Evolutionary conservation across 2,113 vertebrate species (phyloP), one percentile per base, ranked within the genome.

Genomic region (Thalassarche chlororhynchos): DNA sequence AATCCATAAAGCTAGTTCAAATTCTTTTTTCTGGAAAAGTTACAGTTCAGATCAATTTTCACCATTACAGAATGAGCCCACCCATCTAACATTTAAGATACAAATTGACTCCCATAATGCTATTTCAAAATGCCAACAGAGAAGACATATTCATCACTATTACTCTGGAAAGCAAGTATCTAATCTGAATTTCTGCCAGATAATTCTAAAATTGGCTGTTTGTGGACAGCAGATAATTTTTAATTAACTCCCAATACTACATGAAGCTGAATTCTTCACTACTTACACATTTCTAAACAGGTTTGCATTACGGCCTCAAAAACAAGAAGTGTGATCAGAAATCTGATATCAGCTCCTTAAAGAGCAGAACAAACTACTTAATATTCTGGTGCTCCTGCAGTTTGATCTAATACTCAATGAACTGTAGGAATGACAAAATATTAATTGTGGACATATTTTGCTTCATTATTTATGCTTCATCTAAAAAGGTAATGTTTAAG

Each of bases 401-500:
- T 52, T 74, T 89, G 87, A 96, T 80, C 55, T 89, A 64, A 65
- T 60, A 42, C 42, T 97, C 60, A 74, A 9, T 64, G 69, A 90
- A 87, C 60, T 78, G 46, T 19, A 85, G 70, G 47, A 66, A 83
- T 78, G 44, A 82, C 74, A 91, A 80, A 88, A 89, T 74, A 92
- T 91, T 87, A 94, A 97, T 94, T 94, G 82, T 17, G 66, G 74
- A 83, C 54, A 31, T 69, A 87, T 85, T 93, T 90, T 77, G 10
- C 58, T 93, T 88, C 74, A 78, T 84, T 85, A 90, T 80, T 90
- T 94, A 82, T 68, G 70, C 71, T 72, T 86, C 54, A 92, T 65
- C 52, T 55, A 72, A 91, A 91, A 96, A 95, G 52, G 61, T 71
- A 91, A 66, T 86, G 23, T 95, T 95, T 95, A 89, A 94, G 75